These are phyloP conservation scores for Dilophus febrilis DNA, from an alignment of 2,888 invertebrate species.

Conservation along the genomic window DNA sequence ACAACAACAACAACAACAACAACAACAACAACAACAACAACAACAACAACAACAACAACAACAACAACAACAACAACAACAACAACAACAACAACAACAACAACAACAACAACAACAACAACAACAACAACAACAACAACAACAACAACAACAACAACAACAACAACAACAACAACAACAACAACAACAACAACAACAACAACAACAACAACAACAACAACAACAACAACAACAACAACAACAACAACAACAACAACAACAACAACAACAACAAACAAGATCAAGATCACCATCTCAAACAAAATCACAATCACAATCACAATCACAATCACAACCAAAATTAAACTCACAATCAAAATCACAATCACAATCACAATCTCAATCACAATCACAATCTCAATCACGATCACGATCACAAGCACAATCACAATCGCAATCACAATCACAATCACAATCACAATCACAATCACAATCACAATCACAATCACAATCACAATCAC, in stretches of 20 bases:
- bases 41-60: slow-evolving; percentile 9
- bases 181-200: slow-evolving; percentile 1
- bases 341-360: too few relatives aligned
- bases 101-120: slow-evolving; percentile 4
- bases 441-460: too few relatives aligned
- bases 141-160: slow-evolving; percentile 7
- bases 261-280: too few relatives aligned
- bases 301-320: too few relatives aligned
- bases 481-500: too few relatives aligned
- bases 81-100: slow-evolving; percentile 7
- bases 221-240: slow-evolving; percentile 6
- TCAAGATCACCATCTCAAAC: too few relatives aligned
- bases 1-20: not conserved
- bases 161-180: slow-evolving; percentile 6
- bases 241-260: slow-evolving; percentile 9
- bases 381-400: too few relatives aligned
- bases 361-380: slow-evolving; percentile 1
- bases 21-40: slow-evolving; percentile 2
- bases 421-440: too few relatives aligned
- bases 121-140: slow-evolving; percentile 6
- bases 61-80: slow-evolving; percentile 8
- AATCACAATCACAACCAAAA: too few relatives aligned
- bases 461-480: too few relatives aligned
- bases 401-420: too few relatives aligned
- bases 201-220: not conserved